A percentile compares a stretch with the other conserved stretches of the same genome.
These are phyloP conservation scores for Periplaneta americana DNA, from an alignment of 1,140 invertebrate genomes.

Conservation along the genomic window DNA sequence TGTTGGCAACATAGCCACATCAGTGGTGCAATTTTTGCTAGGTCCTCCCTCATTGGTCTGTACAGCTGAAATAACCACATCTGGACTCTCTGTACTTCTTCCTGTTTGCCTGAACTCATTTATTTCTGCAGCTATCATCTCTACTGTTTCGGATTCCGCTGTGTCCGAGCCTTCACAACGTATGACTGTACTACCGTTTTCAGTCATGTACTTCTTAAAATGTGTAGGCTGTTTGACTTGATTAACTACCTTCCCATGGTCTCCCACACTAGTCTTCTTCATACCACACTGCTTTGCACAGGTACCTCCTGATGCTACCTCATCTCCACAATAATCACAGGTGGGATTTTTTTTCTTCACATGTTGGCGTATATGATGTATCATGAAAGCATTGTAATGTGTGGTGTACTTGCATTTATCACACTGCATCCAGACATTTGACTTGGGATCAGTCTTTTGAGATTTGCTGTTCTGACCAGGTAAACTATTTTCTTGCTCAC, in stretches of 20 bases:
- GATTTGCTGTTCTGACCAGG: conserved; percentile 8
- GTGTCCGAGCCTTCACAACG: background rate
- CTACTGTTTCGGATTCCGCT: conserved; percentile 21
- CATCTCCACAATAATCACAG: conserved; percentile 6
- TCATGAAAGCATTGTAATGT: conserved; percentile 32
- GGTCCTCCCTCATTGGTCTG: background rate
- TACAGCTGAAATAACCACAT: background rate
- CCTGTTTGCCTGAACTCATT: conserved; percentile 5
- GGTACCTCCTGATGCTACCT: background rate
- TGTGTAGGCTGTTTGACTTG: background rate
- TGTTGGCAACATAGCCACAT: background rate
- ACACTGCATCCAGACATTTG: conserved; percentile 34
- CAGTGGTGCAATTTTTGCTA: background rate
- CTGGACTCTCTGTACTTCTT: background rate
- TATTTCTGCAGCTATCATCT: conserved; percentile 23
- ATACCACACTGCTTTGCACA: conserved; percentile 9
- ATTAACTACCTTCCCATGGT: background rate
- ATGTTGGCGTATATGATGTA: conserved; percentile 32
- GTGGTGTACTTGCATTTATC: conserved; percentile 39
- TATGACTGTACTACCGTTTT: background rate
- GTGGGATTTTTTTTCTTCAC: conserved; percentile 21
- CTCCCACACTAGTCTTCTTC: background rate
- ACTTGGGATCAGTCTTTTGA: conserved; percentile 24
- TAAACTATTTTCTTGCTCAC: conserved; percentile 15
- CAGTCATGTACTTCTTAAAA: background rate